Percentiles rank a stretch among this genome's conserved stretches.
Evolutionary conservation across 2,888 invertebrate genomes (phyloP).

Genomic region (Frankliniella intonsa): DNA sequence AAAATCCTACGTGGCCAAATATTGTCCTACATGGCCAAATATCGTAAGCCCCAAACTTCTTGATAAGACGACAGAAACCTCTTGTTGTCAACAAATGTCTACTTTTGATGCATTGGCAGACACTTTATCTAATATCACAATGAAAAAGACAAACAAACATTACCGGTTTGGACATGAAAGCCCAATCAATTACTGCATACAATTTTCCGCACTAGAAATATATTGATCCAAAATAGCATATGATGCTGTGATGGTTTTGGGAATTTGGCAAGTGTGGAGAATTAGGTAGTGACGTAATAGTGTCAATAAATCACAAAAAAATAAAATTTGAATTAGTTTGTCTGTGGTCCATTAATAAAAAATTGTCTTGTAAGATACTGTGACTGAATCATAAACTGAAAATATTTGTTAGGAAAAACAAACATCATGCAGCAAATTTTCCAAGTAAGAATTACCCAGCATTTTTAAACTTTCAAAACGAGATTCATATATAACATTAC

Average conservation of each 20-base stretch:
- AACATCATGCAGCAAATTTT: background rate
- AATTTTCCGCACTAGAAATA: too few species aligned
- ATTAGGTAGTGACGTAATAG: background rate
- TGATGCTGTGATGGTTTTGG: too few species aligned
- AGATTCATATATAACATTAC: too few species aligned
- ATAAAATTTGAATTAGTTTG: background rate
- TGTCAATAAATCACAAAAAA: conserved; percentile 5
- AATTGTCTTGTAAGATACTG: background rate
- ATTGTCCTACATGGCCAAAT: too few species aligned
- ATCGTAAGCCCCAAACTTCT: too few species aligned
- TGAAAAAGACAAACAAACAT: background rate
- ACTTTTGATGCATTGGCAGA: too few species aligned
- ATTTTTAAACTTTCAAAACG: background rate
- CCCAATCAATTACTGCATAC: background rate
- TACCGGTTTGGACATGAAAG: too few species aligned
- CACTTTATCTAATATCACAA: conserved; percentile 14
- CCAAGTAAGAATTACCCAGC: background rate
- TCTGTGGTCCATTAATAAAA: background rate
- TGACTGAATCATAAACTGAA: background rate
- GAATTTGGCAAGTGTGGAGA: background rate
- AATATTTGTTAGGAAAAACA: background rate
- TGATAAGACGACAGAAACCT: too few species aligned
- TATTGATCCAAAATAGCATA: too few species aligned
- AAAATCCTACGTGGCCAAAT: too few species aligned
- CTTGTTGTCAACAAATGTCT: too few species aligned